phyloP scores from a whole-genome alignment of 2,888 invertebrate genomes.

The Drosophila suboccidentalis region DNA sequence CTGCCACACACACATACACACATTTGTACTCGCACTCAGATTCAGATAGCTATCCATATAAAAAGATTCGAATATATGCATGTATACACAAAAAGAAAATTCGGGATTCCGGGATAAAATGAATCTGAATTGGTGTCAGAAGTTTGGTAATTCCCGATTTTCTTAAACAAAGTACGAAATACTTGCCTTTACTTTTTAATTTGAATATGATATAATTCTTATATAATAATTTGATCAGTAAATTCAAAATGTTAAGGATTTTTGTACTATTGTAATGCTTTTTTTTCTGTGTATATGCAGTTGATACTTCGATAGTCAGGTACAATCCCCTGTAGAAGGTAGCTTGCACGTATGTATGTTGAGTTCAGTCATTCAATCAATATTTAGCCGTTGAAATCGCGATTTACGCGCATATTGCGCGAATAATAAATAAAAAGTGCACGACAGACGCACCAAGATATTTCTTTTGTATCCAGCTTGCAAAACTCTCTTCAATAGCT shows the following conservation, averaged over 20 bases:
- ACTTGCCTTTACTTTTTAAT: no score
- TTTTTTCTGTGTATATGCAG: conserved; percentile 7
- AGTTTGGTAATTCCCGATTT: no score
- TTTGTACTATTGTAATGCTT: no score
- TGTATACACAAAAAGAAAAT: neutral
- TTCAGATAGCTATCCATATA: conserved; percentile 26
- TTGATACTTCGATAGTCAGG: conserved; percentile 33
- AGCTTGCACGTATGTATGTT: conserved; percentile 19
- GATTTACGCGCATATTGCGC: conserved; percentile 80
- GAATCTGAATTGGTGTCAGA: no score
- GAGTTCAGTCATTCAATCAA: conserved; percentile 76
- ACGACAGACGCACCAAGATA: conserved; percentile 59
- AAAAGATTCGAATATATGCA: conserved; percentile 13
- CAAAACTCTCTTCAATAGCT: conserved; percentile 28
- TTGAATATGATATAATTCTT: no score
- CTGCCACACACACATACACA: conserved; percentile 41
- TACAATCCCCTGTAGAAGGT: neutral
- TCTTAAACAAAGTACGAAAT: no score
- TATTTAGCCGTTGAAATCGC: conserved; percentile 79
- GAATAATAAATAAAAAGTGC: conserved; percentile 77
- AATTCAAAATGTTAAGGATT: no score
- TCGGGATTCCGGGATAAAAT: no score
- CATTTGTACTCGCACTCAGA: conserved; percentile 20
- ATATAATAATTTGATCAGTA: no score
- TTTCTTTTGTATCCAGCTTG: conserved; percentile 56